phyloP scores from a whole-genome alignment of 2,888 invertebrate species.

The Caenorhabditis sulstoni region DNA sequence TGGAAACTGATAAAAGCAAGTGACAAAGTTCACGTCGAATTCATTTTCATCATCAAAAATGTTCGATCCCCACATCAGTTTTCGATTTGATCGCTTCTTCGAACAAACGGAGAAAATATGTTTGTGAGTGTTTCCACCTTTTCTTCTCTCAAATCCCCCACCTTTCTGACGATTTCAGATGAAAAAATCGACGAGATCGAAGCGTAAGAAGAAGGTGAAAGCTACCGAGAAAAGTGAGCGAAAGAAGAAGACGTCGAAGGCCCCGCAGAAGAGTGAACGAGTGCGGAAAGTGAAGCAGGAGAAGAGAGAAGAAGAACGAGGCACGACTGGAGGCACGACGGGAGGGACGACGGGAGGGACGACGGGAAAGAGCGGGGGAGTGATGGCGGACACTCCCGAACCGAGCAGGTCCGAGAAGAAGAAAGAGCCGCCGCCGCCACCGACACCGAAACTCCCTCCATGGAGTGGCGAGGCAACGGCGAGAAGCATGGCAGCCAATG shows the following conservation, averaged over 20 bases:
- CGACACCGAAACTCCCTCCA: not conserved
- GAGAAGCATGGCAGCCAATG: constrained; percentile 20
- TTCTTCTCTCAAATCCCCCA: not conserved
- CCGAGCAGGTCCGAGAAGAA: constrained; percentile 6
- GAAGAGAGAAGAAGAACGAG: not conserved
- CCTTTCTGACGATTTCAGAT: not conserved
- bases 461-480: constrained; percentile 37
- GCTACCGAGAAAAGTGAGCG: constrained; percentile 16
- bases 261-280: not conserved
- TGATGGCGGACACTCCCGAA: constrained; percentile 1
- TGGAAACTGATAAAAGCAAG: constrained; percentile 2
- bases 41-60: no score
- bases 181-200: constrained; percentile 31
- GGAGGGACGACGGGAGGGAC: no score
- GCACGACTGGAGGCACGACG: no score
- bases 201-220: constrained; percentile 19
- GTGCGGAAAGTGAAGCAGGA: constrained; percentile 3
- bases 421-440: constrained; percentile 1
- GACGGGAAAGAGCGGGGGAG: not conserved
- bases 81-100: no score
- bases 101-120: no score
- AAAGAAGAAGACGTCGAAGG: not conserved
- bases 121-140: no score
- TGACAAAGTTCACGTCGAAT: not conserved
- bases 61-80: no score